Percentiles rank a stretch among this genome's conserved stretches.
Conservation (phyloP, 2,888 invertebrate genomes). For the Sarcophaga carnaria region DNA sequence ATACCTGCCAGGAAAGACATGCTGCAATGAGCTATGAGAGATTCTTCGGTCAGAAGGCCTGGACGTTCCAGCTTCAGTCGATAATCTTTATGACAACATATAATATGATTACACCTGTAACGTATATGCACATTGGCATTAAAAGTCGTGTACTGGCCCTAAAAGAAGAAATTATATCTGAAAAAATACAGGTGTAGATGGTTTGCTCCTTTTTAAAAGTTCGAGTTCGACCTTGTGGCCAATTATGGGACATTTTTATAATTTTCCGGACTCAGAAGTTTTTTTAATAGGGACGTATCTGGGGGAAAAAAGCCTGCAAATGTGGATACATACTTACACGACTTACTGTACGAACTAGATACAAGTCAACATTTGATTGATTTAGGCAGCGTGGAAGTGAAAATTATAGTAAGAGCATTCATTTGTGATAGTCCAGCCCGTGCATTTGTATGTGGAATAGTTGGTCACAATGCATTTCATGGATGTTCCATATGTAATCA, state of each 20-base stretch:
- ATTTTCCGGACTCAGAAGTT: not conserved
- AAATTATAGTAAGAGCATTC: constrained; percentile 21
- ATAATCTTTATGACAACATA: no score
- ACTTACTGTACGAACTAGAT: not conserved
- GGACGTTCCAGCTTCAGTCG: not conserved
- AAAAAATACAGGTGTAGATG: no score
- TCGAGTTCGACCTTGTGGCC: no score
- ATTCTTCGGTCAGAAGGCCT: no score
- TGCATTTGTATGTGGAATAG: constrained; percentile 26
- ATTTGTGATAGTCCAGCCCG: constrained; percentile 36
- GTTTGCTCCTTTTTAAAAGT: no score
- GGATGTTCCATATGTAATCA: constrained; percentile 34
- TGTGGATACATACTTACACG: constrained; percentile 8
- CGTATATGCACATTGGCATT: no score
- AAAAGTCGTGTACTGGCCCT: no score
- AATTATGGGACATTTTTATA: no score
- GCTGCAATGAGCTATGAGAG: no score
- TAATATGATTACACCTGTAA: no score
- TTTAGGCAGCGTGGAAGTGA: not conserved
- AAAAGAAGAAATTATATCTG: no score
- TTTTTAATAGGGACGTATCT: not conserved
- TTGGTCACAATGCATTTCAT: constrained; percentile 23
- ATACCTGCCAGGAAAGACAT: not conserved
- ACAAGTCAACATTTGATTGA: not conserved
- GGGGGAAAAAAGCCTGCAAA: not conserved